Conservation (phyloP, 2,888 invertebrate genomes). For the Zaprionus obscuricornis region DNA sequence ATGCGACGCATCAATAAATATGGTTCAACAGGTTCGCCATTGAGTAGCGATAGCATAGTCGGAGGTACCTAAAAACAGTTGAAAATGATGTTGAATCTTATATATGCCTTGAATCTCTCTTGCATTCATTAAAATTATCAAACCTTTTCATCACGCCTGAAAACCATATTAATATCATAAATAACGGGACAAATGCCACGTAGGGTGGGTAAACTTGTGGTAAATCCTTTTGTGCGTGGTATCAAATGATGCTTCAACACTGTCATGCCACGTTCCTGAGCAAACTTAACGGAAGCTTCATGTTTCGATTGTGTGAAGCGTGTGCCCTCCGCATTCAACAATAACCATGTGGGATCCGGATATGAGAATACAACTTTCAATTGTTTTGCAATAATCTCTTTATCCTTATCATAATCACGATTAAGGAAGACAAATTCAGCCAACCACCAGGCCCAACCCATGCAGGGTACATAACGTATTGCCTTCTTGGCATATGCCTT, state of each 20-base stretch:
- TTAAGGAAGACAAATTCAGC: conserved; percentile 97
- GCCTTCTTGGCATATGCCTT: conserved; percentile 98
- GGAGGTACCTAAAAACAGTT: conserved; percentile 85
- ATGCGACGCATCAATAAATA: conserved; percentile 92
- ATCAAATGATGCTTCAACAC: conserved; percentile 94
- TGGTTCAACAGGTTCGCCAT: conserved; percentile 89
- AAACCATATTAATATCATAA: conserved; percentile 92
- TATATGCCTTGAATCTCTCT: no score
- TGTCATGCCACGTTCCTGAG: conserved; percentile 92
- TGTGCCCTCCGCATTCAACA: conserved; percentile 97
- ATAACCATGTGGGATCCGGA: conserved; percentile 94
- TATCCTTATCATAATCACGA: conserved; percentile 95
- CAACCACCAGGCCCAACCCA: conserved; percentile 99
- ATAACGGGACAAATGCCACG: conserved; percentile 92
- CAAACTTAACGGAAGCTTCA: conserved; percentile 93
- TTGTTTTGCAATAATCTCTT: conserved; percentile 90
- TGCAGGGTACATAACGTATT: conserved; percentile 94
- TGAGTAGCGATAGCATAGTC: conserved; percentile 90
- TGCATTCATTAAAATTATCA: no score
- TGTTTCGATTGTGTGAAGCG: conserved; percentile 94
- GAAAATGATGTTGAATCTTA: background rate
- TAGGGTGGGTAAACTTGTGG: conserved; percentile 92
- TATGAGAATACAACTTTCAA: conserved; percentile 92
- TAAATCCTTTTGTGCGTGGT: conserved; percentile 98
- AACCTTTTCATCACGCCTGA: conserved; percentile 87